Percentiles rank a stretch among this genome's conserved stretches.
These are phyloP conservation scores for Portevinia maculata DNA, from an alignment of 2,888 invertebrate species.

Conservation along the genomic window DNA sequence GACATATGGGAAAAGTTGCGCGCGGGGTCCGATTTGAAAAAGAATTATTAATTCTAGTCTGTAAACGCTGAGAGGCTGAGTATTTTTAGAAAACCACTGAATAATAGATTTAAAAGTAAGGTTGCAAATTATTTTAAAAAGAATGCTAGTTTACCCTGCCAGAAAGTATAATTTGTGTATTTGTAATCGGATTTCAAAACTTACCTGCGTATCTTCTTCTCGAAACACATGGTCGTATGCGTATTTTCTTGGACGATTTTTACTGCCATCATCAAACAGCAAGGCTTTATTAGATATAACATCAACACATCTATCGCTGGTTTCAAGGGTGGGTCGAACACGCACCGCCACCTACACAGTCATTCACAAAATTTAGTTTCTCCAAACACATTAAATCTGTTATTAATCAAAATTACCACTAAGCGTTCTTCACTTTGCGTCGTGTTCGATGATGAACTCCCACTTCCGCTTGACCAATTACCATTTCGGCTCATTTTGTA, in stretches of 20 bases:
- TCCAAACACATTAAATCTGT: background rate
- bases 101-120: no score
- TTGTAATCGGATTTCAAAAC: no score
- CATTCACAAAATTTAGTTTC: conserved; percentile 3
- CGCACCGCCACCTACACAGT: conserved; percentile 90
- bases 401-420: conserved; percentile 78
- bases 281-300: conserved; percentile 82
- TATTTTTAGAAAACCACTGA: no score
- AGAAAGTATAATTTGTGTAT: no score
- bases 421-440: conserved; percentile 81
- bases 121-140: no score
- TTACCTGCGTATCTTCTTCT: conserved; percentile 92
- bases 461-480: conserved; percentile 81
- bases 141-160: no score
- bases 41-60: no score
- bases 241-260: conserved; percentile 91
- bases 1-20: no score
- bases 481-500: conserved; percentile 75
- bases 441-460: conserved; percentile 77
- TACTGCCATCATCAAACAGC: conserved; percentile 83
- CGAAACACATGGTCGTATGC: conserved; percentile 95
- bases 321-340: conserved; percentile 93
- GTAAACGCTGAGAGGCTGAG: no score
- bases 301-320: conserved; percentile 83
- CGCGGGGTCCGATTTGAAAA: no score